These are phyloP conservation scores for Colostygia pectinataria DNA, from an alignment of 2,888 invertebrate species.

Conservation along the genomic window DNA sequence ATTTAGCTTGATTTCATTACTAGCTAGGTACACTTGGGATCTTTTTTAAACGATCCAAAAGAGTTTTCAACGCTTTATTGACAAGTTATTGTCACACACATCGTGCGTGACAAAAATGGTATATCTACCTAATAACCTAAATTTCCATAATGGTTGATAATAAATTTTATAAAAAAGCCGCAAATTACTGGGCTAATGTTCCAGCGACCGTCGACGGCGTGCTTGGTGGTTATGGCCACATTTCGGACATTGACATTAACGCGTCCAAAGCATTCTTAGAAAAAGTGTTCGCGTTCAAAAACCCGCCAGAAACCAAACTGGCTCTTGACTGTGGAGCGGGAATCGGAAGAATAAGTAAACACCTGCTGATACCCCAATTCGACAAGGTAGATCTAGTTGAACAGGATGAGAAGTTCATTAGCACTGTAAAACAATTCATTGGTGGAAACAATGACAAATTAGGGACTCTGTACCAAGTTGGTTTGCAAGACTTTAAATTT, in stretches of 20 bases:
- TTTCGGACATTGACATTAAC: conserved; percentile 93
- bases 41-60: conserved; percentile 9
- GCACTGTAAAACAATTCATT: conserved; percentile 84
- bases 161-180: conserved; percentile 87
- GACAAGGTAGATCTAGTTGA: conserved; percentile 94
- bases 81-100: conserved; percentile 9
- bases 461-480: conserved; percentile 86
- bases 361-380: conserved; percentile 91
- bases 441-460: conserved; percentile 78
- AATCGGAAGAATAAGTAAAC: conserved; percentile 96
- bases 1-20: too few relatives aligned
- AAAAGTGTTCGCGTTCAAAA: conserved; percentile 61
- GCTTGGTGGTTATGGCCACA: conserved; percentile 95
- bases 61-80: conserved; percentile 9
- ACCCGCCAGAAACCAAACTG: conserved; percentile 80
- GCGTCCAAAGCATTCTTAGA: conserved; percentile 93
- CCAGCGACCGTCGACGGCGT: conserved; percentile 96
- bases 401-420: conserved; percentile 92
- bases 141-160: conserved; percentile 45
- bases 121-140: conserved; percentile 13
- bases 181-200: conserved; percentile 93
- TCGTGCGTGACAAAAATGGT: conserved; percentile 20
- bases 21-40: too few relatives aligned
- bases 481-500: conserved; percentile 94
- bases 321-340: conserved; percentile 99